A percentile compares a stretch with the other conserved stretches of the same genome.
These are phyloP conservation scores for Agapornis roseicollis DNA, from an alignment of 2,113 vertebrate genomes.

Conservation along the genomic window DNA sequence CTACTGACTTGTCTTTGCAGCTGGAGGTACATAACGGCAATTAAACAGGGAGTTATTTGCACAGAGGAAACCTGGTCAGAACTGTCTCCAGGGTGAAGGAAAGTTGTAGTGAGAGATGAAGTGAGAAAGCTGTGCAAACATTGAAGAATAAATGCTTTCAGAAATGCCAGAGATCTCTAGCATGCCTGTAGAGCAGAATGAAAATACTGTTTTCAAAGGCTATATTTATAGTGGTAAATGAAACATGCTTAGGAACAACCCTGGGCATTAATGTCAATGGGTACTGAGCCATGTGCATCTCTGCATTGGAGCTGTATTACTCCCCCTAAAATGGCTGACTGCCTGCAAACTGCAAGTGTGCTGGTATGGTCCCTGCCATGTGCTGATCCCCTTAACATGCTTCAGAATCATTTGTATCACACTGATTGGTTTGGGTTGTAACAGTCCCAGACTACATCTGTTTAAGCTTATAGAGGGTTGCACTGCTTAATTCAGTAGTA, in stretches of 20 bases:
- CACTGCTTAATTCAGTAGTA: not conserved
- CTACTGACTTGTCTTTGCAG: not conserved
- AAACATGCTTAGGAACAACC: not conserved
- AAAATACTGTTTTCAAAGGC: not conserved
- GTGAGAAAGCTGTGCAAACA: not conserved
- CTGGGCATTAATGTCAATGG: not conserved
- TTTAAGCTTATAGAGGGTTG: not conserved
- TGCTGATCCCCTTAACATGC: not conserved
- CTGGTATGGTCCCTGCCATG: fast-evolving
- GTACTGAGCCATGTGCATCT: not conserved
- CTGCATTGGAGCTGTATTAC: not conserved
- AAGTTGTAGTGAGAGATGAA: not conserved
- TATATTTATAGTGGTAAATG: not conserved
- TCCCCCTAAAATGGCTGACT: not conserved
- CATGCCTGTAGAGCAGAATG: not conserved
- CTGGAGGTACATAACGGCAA: not conserved
- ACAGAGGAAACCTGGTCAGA: not conserved
- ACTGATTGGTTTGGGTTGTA: not conserved
- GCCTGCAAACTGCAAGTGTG: fast-evolving
- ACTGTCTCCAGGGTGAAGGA: not conserved
- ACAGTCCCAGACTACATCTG: not conserved
- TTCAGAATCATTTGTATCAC: not conserved
- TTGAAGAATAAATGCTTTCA: not conserved
- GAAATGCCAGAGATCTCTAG: not conserved
- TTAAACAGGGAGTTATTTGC: not conserved